phyloP scores from a whole-genome alignment of 2,888 invertebrate genomes.

The Caenorhabditis afra region DNA sequence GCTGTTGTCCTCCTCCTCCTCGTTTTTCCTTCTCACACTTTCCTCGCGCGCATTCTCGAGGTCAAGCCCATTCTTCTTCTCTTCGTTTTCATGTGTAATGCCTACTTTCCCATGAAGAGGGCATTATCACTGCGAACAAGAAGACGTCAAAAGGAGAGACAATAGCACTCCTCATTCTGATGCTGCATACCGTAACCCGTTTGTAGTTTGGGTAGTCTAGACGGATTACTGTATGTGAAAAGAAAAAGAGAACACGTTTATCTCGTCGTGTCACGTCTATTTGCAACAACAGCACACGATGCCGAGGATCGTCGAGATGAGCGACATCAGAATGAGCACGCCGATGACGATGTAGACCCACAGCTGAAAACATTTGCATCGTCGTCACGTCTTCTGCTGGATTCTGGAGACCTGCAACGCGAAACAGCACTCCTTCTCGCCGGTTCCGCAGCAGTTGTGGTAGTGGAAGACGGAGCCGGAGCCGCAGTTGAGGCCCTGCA shows the following conservation, averaged over 20 bases:
- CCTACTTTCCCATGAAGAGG: conserved; percentile 3
- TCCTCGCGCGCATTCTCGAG: conserved; percentile 33
- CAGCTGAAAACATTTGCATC: too few species aligned
- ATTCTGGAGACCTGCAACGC: conserved; percentile 57
- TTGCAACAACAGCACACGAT: conserved; percentile 36
- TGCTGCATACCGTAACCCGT: too few species aligned
- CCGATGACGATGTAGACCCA: conserved; percentile 29
- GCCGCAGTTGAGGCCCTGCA: conserved; percentile 64
- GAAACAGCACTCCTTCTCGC: conserved; percentile 70
- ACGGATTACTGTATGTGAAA: too few species aligned
- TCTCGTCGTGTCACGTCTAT: neutral
- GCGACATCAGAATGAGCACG: neutral
- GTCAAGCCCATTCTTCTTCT: conserved; percentile 28
- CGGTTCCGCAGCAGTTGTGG: conserved; percentile 71
- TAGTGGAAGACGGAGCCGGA: conserved; percentile 65
- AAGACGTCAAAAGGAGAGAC: too few species aligned
- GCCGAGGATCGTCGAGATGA: conserved; percentile 11
- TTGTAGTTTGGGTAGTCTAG: too few species aligned
- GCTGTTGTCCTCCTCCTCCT: conserved; percentile 16
- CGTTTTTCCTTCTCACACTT: neutral
- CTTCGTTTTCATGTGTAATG: too few species aligned
- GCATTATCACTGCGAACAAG: conserved; percentile 2
- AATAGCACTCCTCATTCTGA: neutral
- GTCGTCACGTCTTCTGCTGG: too few species aligned
- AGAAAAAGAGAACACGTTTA: too few species aligned